phyloP scores from a whole-genome alignment of 2,113 vertebrate genomes.

The Pampusana beccarii region DNA sequence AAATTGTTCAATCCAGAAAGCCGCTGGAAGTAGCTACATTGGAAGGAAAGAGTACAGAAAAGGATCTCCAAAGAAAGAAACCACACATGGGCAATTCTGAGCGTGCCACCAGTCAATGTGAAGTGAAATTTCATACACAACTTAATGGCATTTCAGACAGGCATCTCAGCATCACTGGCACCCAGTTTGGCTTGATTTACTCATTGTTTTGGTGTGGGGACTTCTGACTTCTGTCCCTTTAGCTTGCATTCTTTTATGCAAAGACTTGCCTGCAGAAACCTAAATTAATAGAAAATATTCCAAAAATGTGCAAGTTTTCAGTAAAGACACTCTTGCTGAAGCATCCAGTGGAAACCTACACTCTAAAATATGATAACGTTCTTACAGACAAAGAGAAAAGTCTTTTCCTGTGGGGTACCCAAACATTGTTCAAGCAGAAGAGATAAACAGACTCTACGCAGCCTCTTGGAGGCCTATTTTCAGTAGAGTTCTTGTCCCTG shows the following conservation, averaged over 20 bases:
- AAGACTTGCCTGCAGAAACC: background rate
- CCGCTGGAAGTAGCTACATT: background rate
- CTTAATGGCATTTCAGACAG: background rate
- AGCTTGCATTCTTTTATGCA: background rate
- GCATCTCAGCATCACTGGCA: background rate
- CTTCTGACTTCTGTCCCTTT: background rate
- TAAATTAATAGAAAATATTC: background rate
- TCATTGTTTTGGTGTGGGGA: background rate
- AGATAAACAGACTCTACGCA: background rate
- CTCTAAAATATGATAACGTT: background rate
- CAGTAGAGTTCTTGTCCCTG: background rate
- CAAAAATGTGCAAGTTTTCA: background rate
- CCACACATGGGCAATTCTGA: background rate
- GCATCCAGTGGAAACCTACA: background rate
- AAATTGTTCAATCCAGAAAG: background rate
- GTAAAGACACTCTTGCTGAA: background rate
- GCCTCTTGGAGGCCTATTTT: background rate
- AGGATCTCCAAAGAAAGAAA: background rate
- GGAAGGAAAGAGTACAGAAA: background rate
- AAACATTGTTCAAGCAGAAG: background rate
- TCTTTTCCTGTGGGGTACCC: background rate
- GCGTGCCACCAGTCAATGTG: background rate
- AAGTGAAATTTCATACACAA: background rate
- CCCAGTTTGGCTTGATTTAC: background rate
- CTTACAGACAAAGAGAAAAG: background rate